These are phyloP conservation scores for Clinocottus analis DNA, from an alignment of 2,113 vertebrate genomes.

Conservation along the genomic window DNA sequence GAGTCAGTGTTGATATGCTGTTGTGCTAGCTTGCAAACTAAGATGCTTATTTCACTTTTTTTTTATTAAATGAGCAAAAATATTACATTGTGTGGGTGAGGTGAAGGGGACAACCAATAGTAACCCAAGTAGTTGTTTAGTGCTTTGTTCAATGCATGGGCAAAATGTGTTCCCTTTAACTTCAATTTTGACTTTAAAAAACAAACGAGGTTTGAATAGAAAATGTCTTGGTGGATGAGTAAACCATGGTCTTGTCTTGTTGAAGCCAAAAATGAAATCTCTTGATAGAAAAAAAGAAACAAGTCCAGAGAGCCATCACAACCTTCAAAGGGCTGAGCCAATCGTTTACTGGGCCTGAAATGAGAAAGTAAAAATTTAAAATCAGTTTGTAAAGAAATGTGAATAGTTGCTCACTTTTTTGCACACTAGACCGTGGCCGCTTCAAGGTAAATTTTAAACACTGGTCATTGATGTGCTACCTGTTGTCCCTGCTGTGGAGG, in stretches of 20 bases:
- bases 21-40: conserved; percentile 63
- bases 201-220: conserved; percentile 43
- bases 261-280: conserved; percentile 54
- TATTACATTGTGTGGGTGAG: conserved; percentile 49
- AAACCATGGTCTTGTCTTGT: conserved; percentile 52
- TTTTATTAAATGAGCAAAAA: conserved; percentile 14
- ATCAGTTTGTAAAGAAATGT: neutral
- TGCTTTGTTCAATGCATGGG: conserved; percentile 67
- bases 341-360: conserved; percentile 81
- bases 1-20: conserved; percentile 62
- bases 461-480: conserved; percentile 67
- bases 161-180: conserved; percentile 59
- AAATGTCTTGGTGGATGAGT: conserved; percentile 51
- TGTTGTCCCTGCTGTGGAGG: conserved; percentile 91
- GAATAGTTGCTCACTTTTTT: neutral
- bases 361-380: conserved; percentile 15
- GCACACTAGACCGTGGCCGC: neutral
- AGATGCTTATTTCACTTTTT: conserved; percentile 61
- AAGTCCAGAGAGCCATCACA: conserved; percentile 62
- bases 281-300: conserved; percentile 42
- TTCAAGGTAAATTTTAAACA: neutral
- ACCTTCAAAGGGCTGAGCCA: conserved; percentile 15
- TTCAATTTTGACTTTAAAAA: conserved; percentile 50
- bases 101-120: conserved; percentile 41
- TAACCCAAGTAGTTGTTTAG: conserved; percentile 56